Conservation (phyloP, 2,113 vertebrate species). For the Chionomys nivalis region DNA sequence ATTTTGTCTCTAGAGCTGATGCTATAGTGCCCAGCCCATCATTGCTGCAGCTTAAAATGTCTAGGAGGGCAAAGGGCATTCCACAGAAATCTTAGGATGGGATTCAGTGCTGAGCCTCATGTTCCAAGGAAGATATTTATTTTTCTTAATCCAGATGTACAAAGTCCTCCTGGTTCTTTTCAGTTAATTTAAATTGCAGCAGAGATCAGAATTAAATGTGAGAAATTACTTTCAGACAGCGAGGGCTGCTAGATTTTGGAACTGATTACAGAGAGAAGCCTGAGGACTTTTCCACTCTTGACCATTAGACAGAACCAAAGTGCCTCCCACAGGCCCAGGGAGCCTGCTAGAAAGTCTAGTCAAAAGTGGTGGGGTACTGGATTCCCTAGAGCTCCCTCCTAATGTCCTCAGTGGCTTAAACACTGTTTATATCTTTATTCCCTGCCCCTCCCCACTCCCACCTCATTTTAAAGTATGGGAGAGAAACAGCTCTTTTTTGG, state of each 20-base stretch:
- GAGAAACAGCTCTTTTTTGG: constrained; percentile 51
- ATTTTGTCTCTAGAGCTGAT: constrained; percentile 9
- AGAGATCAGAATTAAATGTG: neutral
- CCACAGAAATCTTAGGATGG: neutral
- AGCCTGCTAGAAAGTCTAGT: neutral
- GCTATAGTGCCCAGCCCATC: neutral
- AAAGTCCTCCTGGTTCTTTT: constrained; percentile 36
- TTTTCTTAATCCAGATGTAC: neutral
- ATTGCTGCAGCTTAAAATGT: neutral
- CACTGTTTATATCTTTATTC: constrained; percentile 7
- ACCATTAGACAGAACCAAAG: neutral
- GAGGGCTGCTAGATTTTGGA: constrained; percentile 46
- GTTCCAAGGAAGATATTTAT: neutral
- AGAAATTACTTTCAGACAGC: constrained; percentile 18
- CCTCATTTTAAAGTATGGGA: constrained; percentile 49
- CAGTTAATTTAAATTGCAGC: constrained; percentile 38
- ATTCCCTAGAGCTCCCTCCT: neutral
- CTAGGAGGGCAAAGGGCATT: neutral
- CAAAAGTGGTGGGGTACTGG: neutral
- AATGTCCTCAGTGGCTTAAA: constrained; percentile 19
- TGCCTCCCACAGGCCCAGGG: neutral
- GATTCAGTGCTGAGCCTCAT: neutral
- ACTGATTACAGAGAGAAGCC: constrained; percentile 30
- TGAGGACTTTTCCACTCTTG: neutral
- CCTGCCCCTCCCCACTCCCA: neutral